Evolutionary conservation across 1,140 invertebrate species (phyloP).

Genomic region (Papilio aristodemus): DNA sequence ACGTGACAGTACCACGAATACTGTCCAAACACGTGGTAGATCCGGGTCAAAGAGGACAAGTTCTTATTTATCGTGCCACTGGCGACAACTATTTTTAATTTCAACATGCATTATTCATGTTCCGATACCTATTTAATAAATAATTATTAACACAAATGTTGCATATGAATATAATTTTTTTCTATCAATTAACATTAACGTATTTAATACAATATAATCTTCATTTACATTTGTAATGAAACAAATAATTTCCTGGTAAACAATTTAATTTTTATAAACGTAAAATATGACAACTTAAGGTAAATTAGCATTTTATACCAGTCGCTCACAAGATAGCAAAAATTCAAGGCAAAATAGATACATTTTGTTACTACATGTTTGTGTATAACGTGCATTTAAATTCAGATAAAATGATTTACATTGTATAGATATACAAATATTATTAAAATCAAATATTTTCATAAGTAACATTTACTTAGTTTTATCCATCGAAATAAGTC

Average conservation of each 20-base stretch:
- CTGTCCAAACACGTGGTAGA: conserved; percentile 57
- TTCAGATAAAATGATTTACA: too few relatives aligned
- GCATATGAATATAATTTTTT: conserved; percentile 16
- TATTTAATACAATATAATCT: background rate
- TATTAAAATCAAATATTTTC: too few relatives aligned
- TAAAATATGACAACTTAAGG: too few relatives aligned
- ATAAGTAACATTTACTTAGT: too few relatives aligned
- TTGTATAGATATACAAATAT: too few relatives aligned
- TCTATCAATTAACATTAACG: background rate
- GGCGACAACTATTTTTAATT: conserved; percentile 51
- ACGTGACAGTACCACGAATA: conserved; percentile 35
- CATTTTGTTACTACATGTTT: too few relatives aligned
- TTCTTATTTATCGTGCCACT: conserved; percentile 54
- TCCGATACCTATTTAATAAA: conserved; percentile 20
- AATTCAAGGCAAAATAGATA: too few relatives aligned
- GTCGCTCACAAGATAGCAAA: too few relatives aligned
- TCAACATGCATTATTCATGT: conserved; percentile 50
- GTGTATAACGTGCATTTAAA: too few relatives aligned
- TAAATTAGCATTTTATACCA: too few relatives aligned
- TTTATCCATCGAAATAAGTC: too few relatives aligned
- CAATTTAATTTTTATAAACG: too few relatives aligned
- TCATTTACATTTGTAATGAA: background rate
- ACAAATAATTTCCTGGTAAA: background rate
- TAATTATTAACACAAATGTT: background rate
- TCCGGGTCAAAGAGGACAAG: conserved; percentile 71